Evolutionary conservation across 2,888 invertebrate genomes (phyloP), one percentile per base, ranked within the genome.

Genomic region (Apodemia hepburni): DNA sequence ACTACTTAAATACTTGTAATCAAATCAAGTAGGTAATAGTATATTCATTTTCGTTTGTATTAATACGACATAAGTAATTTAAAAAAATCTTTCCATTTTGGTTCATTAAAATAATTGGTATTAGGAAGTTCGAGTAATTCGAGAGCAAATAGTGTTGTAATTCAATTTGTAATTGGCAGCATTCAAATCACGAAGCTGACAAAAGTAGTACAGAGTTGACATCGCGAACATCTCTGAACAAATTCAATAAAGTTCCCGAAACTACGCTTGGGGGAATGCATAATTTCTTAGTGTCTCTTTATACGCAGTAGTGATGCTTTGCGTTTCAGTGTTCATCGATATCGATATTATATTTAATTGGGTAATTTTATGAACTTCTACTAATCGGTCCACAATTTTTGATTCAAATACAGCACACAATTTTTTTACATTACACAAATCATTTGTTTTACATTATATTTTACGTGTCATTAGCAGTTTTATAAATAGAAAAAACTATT

Each of bases 261-360:
- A 87, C 87, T 88, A 75, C 84, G 84, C 83, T 84, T 85, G 85
- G 87, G 86, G 87, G 90, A 89, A 89, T 90, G 89, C 88, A 85
- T 90, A 90, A 90, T 90, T 88, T 88, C 87, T 88, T 88, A 88
- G 84, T 86, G 88, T 88, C 87, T 88, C 89, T 89, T 90, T 90
- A 87, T 85, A 80, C 78, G 79, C 67, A 64, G 15, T 85, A 85
- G 82, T 68, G 84, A 71, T 72, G 84, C 9, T 51, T 27, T 22
- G 18, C 22, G 12, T 51, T 22, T 12, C 12, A 18, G 6, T 15
- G 22, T 51, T 54, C 27, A 6, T 27, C 54, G 51, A 51, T 51
- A 11, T 18, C 11, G 11, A 51, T 51, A 11, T 9, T 8, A 17
- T 18, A 11, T 49, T n/a, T 49, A 8, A 2, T 35, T 9, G 9